Base-by-base conservation (phyloP, 2,888 invertebrate species). In the Pycnomerus fuliginosus region DNA sequence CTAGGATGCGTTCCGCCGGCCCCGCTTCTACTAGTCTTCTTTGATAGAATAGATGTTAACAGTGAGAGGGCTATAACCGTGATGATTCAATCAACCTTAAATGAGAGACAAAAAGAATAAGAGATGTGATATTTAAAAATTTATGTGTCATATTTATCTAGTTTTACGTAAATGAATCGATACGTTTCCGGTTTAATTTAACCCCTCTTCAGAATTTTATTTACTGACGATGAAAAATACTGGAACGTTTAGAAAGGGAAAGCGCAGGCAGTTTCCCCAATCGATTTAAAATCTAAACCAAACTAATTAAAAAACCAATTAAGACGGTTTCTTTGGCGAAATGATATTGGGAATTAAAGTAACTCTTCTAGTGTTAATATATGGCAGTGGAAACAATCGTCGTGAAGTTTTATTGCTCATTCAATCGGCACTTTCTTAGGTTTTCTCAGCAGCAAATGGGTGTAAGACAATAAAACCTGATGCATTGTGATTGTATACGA, bases 391-490 rank as follows among this genome's bases (percentile, higher is more conserved):
- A 68, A 71, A 70, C 71, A 71, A 71, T 71, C 70, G 70, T 62
- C 67, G 60, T 61, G 56, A 50, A 67, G 70, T 71, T 72, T 72
- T 72, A 72, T 71, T 65, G 70, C 70, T 65, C 68, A 62, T 70
- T 71, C 70, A 69, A 72, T 71, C 70, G 71, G 70, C 71, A 71
- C 69, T 72, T 71, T 71, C 71, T 71, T 70, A 67, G 66, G 69
- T 71, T 71, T 71, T 66, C 69, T 65, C 67, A 64, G 67, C 66
- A 60, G 64, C 65, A 60, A 68, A 70, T 67, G 69, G 66, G 64
- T 70, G 71, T 68, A 66, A 69, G 71, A 72, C 72, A 71, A 72
- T 72, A 72, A 72, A 72, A 70, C 69, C 69, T 72, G 71, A 72
- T 70, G 70, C 67, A 72, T 72, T 69, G 71, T 68, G 68, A 68